Conservation (phyloP, 1,140 invertebrate genomes). For the Zelostemma sp. region DNA sequence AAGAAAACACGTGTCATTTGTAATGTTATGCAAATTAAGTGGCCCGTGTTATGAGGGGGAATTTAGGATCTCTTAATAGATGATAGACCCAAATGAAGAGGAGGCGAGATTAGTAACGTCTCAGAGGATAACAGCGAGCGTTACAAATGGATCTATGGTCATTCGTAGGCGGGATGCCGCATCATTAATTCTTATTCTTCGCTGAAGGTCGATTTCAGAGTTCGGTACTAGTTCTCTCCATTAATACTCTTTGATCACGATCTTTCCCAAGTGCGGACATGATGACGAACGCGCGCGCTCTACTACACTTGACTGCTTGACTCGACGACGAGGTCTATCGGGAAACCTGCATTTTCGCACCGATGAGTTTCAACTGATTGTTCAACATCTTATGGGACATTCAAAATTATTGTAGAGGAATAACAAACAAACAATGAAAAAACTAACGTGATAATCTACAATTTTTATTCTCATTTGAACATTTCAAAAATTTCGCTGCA, state of each 20-base stretch:
- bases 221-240: constrained; percentile 31
- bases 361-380: background rate
- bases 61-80: constrained; percentile 30
- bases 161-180: constrained; percentile 49
- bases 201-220: constrained; percentile 57
- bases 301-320: constrained; percentile 7
- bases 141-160: constrained; percentile 54
- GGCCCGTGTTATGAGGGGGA: constrained; percentile 24
- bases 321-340: constrained; percentile 20
- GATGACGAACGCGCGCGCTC: constrained; percentile 51
- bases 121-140: constrained; percentile 43
- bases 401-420: too few species aligned
- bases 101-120: constrained; percentile 45
- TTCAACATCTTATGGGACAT: too few species aligned
- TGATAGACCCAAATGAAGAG: constrained; percentile 21
- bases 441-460: too few species aligned
- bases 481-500: too few species aligned
- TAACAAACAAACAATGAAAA: background rate
- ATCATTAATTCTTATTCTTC: constrained; percentile 66
- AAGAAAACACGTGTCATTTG: constrained; percentile 4
- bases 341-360: background rate
- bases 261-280: constrained; percentile 26
- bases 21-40: constrained; percentile 34
- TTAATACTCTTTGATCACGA: constrained; percentile 46
- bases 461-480: too few species aligned